Base-by-base conservation (phyloP, 2,888 invertebrate genomes). In the Nymphalis urticae region DNA sequence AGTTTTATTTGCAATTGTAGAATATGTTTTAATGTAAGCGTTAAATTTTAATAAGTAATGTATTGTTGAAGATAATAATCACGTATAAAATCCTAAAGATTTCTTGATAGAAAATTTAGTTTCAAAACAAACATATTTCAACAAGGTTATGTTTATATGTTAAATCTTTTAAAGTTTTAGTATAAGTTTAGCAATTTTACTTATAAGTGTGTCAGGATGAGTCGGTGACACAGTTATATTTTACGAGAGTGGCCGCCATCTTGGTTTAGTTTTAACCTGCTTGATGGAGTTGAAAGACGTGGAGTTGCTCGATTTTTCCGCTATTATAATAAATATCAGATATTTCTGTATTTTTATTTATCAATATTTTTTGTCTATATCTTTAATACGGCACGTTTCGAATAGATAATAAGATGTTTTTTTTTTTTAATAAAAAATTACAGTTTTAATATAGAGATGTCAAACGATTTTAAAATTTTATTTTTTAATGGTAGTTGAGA, bases 111-210 rank as follows among this genome's bases (percentile, higher is more conserved):
- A 51, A 51, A 51, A 51, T 51, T n/a, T n/a, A 51, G 51, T 51
- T 51, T 19, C 9, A 19, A 51, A 51, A 51, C 51, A 51, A 51
- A 51, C 51, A 51, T 27, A 24, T 27, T 56, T 32, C 32, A 56
- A 1, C 7, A 2, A 56, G 17, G n/a, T 56, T 32, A 53, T 66
- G n/a, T 17, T 67, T 69, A 61, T 56, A 32, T 56, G 54, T 63
- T 64, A 58, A 72, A 72, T 70, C 72, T 72, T 72, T 72, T 64
- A 70, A 72, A 67, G 64, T 72, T 72, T 66, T 58, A 58, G 64
- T 64, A 67, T 71, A 66, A 66, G 75, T 75, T 69, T 73, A 74
- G 68, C 64, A 64, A 68, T 68, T 71, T 70, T 47, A 68, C 62
- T 48, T 58, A 54, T 42, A 69, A 62, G 69, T 65, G 64, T 65